Evolutionary conservation across 35 echinoderm and acorn worm species (phyloP), one percentile per base, ranked within the genome.

Genomic region (Anneissia japonica): DNA sequence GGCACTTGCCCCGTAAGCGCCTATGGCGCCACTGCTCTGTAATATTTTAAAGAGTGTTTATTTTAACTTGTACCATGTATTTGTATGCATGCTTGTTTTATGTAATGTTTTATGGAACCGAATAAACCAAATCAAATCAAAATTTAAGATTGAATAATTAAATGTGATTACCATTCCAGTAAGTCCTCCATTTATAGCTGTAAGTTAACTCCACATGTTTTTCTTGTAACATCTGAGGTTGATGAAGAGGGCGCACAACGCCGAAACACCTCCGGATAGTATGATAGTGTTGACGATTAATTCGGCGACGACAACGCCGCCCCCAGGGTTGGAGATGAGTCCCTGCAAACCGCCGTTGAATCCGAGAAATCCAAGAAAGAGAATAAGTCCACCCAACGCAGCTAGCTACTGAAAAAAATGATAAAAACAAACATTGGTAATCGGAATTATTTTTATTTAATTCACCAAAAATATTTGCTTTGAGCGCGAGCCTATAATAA

Each of bases 281-380:
- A 93, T n/a, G n/a, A n/a, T 92, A 33, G 95, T 97, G 79, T 97
- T 97, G 26, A 97, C 91, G 16, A 97, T 87, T 26, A 91, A 85
- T 26, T 91, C 39, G 16, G 95, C 79, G 19, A 97, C 89, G 0
- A 91, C 79, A 0, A 64, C 28, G 13, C 88, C 95, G 39, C 93
- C 95, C 30, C 95, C 95, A 7, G 80, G 77, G 32, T 84, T 77
- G 0, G 95, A 97, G 39, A 97, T 93, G 9, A 84, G 88, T 0
- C 91, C 95, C 74, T 97, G 95, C 1, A 91, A 97, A 40, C 95
- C 95, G 36, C 95, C 95, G 81, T 97, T 97, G 88, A 97, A 97
- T 3, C 91, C 95, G 79, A 97, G 93, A 86, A 97, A 97, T 11
- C 95, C 95, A 14, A 97, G 93, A 72, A 97, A 90, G 11, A 97